Evolutionary conservation across 2,113 vertebrate genomes (phyloP).

Genomic region (Caracal caracal): DNA sequence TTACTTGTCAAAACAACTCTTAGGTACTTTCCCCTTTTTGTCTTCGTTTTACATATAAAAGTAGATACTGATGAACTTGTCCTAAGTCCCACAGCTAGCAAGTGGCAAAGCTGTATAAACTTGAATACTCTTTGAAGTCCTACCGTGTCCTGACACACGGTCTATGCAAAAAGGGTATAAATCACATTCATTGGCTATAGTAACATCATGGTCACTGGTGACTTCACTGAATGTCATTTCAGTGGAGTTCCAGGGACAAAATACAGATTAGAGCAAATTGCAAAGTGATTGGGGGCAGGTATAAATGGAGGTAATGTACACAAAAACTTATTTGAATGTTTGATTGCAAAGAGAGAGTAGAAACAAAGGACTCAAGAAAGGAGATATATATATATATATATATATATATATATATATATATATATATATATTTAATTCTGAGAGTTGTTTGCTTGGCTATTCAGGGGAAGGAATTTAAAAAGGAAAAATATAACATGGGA

Average conservation of each 20-base stretch:
- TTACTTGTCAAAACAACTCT: neutral
- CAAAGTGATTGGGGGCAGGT: neutral
- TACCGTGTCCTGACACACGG: neutral
- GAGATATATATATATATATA: no score
- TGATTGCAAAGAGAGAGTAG: neutral
- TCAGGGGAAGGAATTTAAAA: neutral
- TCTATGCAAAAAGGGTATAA: neutral
- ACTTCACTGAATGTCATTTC: neutral
- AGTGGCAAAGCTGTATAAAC: neutral
- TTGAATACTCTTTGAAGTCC: neutral
- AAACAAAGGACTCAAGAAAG: neutral
- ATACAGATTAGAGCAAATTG: neutral
- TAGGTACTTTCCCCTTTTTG: neutral
- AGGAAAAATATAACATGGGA: neutral
- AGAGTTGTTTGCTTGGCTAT: neutral
- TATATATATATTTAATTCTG: no score
- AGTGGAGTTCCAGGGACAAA: no score
- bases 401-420: no score
- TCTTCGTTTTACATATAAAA: neutral
- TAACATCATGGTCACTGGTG: neutral
- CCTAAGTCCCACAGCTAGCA: neutral
- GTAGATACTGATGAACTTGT: neutral
- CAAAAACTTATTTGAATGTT: neutral
- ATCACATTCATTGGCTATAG: neutral
- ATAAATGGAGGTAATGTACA: neutral